A percentile compares a stretch with the other conserved stretches of the same genome.
Evolutionary conservation across 2,888 invertebrate species (phyloP).

Genomic region (Melinopterus prodromus): DNA sequence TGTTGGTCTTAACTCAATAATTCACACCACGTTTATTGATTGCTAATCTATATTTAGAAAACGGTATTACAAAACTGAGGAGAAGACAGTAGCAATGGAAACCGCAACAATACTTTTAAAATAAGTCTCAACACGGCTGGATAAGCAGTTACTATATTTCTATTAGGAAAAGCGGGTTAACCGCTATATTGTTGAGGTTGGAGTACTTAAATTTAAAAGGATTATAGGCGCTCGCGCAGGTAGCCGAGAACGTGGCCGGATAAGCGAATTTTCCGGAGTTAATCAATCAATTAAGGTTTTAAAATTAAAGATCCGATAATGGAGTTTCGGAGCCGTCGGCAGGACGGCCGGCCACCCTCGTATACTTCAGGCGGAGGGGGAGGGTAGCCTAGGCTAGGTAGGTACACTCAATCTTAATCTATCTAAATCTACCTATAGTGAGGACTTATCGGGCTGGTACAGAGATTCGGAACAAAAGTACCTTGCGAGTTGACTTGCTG

Average conservation of each 20-base stretch:
- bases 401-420: conserved; percentile 55
- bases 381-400: conserved; percentile 18
- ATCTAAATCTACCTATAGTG: conserved; percentile 58
- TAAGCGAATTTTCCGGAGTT: conserved; percentile 30
- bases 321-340: conserved; percentile 35
- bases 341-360: neutral
- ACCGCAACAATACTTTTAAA: neutral
- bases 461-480: conserved; percentile 47
- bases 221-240: neutral
- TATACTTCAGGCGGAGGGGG: neutral
- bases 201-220: neutral
- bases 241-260: neutral
- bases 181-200: neutral
- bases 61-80: too few relatives aligned
- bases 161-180: neutral
- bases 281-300: conserved; percentile 40
- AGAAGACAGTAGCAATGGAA: neutral
- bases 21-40: too few relatives aligned
- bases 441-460: conserved; percentile 55
- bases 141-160: neutral
- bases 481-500: conserved; percentile 40
- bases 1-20: too few relatives aligned
- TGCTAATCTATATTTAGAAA: too few relatives aligned
- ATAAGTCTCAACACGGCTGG: neutral
- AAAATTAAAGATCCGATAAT: conserved; percentile 40